Conservation (phyloP, 2,797 vertebrate genomes). For the Adelosebastes latens region DNA sequence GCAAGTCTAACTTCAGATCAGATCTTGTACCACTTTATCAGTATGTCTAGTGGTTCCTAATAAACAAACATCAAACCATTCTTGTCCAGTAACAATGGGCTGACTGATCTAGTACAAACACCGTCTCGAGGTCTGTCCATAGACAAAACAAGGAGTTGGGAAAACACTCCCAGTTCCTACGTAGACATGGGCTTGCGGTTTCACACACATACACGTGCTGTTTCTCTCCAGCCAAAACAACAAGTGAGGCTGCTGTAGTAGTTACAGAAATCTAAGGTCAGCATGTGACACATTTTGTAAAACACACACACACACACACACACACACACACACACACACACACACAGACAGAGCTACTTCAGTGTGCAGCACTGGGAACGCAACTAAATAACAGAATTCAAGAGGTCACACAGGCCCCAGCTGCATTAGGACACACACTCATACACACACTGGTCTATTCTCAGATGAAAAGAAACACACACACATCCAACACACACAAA, state of each 20-base stretch:
- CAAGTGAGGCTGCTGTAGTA: constrained; percentile 44
- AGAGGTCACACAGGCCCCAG: constrained; percentile 60
- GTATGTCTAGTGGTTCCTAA: constrained; percentile 14
- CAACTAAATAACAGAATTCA: constrained; percentile 54
- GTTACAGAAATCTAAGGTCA: constrained; percentile 37
- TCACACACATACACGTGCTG: constrained; percentile 41
- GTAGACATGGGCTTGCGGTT: constrained; percentile 36
- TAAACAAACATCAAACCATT: constrained; percentile 54
- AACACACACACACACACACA: neutral
- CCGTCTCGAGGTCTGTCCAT: constrained; percentile 41
- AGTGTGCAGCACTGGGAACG: constrained; percentile 32
- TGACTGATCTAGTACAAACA: constrained; percentile 53
- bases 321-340: neutral
- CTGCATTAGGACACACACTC: constrained; percentile 31
- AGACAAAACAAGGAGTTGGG: constrained; percentile 73
- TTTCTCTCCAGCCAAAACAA: constrained; percentile 64
- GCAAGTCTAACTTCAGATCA: neutral
- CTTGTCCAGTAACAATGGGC: constrained; percentile 57
- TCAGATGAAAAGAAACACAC: constrained; percentile 21
- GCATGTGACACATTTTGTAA: constrained; percentile 50
- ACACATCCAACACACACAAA: neutral
- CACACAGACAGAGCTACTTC: constrained; percentile 29
- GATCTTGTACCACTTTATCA: constrained; percentile 17
- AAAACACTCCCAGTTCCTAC: constrained; percentile 47
- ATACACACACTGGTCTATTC: constrained; percentile 14